Conservation (phyloP, 2,888 invertebrate species). For the Gastracanthus pulcherrimus region DNA sequence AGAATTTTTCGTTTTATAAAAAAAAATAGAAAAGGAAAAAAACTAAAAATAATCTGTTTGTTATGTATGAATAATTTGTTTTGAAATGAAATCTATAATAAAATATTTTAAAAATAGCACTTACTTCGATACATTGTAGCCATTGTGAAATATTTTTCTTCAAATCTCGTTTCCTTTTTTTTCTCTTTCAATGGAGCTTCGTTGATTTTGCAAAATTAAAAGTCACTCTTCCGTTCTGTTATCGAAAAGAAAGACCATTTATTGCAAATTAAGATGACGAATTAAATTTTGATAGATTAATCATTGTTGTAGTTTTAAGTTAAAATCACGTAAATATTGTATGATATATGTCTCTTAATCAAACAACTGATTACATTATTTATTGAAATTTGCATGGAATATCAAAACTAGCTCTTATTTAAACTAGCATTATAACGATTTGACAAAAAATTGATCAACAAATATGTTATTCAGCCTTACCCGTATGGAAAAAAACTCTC, state of each 20-base stretch:
- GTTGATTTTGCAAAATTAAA: background rate
- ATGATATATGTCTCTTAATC: no score
- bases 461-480: no score
- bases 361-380: no score
- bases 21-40: background rate
- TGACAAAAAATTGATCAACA: no score
- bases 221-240: background rate
- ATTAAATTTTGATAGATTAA: no score
- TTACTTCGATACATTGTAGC: constrained; percentile 45
- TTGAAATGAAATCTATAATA: background rate
- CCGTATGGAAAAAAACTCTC: no score
- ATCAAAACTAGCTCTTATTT: no score
- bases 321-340: no score
- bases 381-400: no score
- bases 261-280: background rate
- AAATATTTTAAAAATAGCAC: constrained; percentile 27
- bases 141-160: constrained; percentile 29
- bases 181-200: background rate
- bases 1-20: background rate
- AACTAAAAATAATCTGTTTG: background rate
- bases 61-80: background rate
- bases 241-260: background rate
- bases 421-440: no score
- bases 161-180: background rate
- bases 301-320: background rate